These are phyloP conservation scores for Harpegnathos saltator DNA, from an alignment of 1,140 invertebrate species.

Conservation along the genomic window DNA sequence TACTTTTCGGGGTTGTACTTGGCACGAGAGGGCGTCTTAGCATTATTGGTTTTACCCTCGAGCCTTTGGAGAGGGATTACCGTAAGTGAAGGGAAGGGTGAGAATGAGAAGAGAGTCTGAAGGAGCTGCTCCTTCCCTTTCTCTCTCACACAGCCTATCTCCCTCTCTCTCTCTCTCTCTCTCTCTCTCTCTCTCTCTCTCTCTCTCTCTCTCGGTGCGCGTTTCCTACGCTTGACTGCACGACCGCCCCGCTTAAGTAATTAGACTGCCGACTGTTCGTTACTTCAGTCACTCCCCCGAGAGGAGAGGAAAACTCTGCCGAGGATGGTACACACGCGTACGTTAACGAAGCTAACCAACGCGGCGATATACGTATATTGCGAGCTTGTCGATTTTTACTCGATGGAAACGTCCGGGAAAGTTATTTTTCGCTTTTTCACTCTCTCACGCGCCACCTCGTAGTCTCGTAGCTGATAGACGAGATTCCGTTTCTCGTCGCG, in stretches of 20 bases:
- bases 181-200: too few relatives aligned
- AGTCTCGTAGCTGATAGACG: too few relatives aligned
- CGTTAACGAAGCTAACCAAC: slow-evolving; percentile 5
- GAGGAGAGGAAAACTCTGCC: slow-evolving; percentile 77
- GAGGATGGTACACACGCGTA: slow-evolving; percentile 2
- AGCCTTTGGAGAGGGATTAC: slow-evolving; percentile 69
- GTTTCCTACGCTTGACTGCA: slow-evolving; percentile 70
- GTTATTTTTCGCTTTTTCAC: neutral
- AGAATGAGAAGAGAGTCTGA: slow-evolving; percentile 46
- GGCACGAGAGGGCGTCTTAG: slow-evolving; percentile 77
- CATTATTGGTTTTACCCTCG: slow-evolving; percentile 84
- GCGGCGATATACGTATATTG: slow-evolving; percentile 15
- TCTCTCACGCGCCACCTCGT: neutral
- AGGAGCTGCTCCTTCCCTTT: neutral
- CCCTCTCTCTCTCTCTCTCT: too few relatives aligned
- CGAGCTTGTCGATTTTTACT: neutral
- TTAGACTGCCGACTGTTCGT: slow-evolving; percentile 84
- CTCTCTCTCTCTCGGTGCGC: slow-evolving; percentile 37
- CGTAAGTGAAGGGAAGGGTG: slow-evolving; percentile 49
- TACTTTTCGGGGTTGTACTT: slow-evolving; percentile 73
- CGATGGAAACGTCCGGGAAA: neutral
- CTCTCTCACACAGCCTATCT: neutral
- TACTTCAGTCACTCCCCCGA: slow-evolving; percentile 79
- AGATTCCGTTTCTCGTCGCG: too few relatives aligned
- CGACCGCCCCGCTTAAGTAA: slow-evolving; percentile 83